Evolutionary conservation across 2,888 invertebrate genomes (phyloP), one percentile per base, ranked within the genome.

Genomic region (Lucinisca nassula): DNA sequence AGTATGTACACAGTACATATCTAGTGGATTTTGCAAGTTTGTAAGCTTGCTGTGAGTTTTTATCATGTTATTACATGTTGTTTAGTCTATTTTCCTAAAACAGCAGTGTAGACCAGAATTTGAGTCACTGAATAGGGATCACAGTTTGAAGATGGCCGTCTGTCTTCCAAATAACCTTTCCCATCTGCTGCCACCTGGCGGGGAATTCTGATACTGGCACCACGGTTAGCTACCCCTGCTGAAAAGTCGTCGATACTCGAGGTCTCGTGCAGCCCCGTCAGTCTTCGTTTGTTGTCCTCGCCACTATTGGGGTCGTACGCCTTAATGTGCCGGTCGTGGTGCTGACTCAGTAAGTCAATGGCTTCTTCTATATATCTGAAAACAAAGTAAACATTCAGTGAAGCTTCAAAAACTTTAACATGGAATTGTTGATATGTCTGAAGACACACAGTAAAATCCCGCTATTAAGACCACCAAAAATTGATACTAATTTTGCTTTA

Each of bases 201-300:
- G 67, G 95, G 95, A 74, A 95, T 95, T 58, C 99, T 98, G 96
- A 99, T 98, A 96, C 98, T 99, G 96, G 98, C 98, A 73, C 98
- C 98, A 91, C 99, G 98, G 97, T 99, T 99, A 51, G 99, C 99
- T 4, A 99, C 98, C 79, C 97, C 96, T 77, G 98, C 98, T 93
- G 99, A 99, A 96, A 99, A 99, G 96, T 99, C 98, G 96, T 98
- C 98, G 96, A 99, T 99, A 94, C 98, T 98, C 95, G 99, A 99
- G 0, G 99, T 99, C 97, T 99, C 99, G 96, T 99, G 99, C 93
- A 97, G 97, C 84, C 99, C 99, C 6, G 96, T 99, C 88, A 99
- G 97, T 90, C 99, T 98, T 89, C 99, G 97, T 96, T 98, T 98
- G 97, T 99, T 99, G 97, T 99, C 99, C 96, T 98, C 98, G 84